Base-by-base conservation (phyloP, 2,113 vertebrate species). In the Diadophis punctatus region DNA sequence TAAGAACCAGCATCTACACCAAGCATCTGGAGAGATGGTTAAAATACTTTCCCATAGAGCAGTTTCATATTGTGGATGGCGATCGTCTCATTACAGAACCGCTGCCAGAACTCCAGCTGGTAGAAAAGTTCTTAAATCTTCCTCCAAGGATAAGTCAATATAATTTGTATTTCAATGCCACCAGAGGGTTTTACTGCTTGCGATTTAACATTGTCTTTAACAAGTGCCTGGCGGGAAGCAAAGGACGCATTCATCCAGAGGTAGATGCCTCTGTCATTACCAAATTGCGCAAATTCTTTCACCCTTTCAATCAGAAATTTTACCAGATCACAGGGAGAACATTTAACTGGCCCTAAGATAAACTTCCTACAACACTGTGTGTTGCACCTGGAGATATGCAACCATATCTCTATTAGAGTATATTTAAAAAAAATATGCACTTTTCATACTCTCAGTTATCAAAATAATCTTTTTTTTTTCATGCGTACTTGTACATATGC, bases 211-310 rank as follows among this genome's bases (percentile, higher is more conserved):
- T 98, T 98, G 98, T 99, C 96, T 99, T 99, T 97, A 99, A 98
- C 97, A 99, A 99, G 98, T 99, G 99, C 98, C 99, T 99, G 97
- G 99, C 99, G 1, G 99, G 99, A 97, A 99, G 99, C 98, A 99
- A 99, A 97, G 99, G 99, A 86, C 98, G 99, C 95, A 99, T 98
- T 94, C 99, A 99, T 96, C 99, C 99, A 0, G 98, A 99, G 95
- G 98, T 99, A 92, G 98, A 99, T 94, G 96, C 98, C 39, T 98
- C 98, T 90, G 98, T 99, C 95, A 96, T 99, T 97, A 98, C 98
- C 95, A 99, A 99, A 98, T 98, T 99, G 96, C 98, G 98, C 96
- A 98, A 97, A 96, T 99, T 99, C 97, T 99, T 99, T 97, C 99
- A 99, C 93, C 99, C 99, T 91, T 99, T 99, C 95, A 99, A 99